phyloP scores from a whole-genome alignment of 2,113 vertebrate species.

The Todiramphus chloris region DNA sequence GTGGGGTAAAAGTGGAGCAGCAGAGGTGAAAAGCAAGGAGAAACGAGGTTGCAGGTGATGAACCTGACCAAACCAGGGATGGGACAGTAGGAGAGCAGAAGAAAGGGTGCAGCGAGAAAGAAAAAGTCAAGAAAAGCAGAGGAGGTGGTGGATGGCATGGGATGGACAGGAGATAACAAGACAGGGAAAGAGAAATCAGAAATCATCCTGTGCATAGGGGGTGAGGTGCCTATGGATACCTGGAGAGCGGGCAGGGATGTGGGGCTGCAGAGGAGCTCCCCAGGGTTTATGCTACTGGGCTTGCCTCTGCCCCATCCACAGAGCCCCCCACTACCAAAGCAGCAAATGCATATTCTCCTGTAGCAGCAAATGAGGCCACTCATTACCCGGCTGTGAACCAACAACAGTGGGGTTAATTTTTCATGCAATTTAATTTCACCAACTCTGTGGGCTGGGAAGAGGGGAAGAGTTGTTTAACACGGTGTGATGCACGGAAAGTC shows the following conservation, averaged over 20 bases:
- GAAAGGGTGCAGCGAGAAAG: not conserved
- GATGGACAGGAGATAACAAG: not conserved
- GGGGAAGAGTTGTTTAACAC: not conserved
- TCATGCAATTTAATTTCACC: slow-evolving; percentile 1
- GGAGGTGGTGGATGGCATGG: not conserved
- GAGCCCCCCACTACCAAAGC: not conserved
- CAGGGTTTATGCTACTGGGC: not conserved
- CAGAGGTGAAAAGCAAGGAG: not conserved
- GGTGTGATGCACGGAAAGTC: not conserved
- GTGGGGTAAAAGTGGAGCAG: not conserved
- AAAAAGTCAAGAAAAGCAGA: not conserved
- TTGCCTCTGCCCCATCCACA: accelerated
- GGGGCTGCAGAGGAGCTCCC: not conserved
- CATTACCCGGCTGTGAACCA: not conserved
- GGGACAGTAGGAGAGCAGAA: not conserved
- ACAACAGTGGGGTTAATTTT: not conserved
- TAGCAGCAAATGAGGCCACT: not conserved
- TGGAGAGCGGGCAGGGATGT: not conserved
- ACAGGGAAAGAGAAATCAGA: not conserved
- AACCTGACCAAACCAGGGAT: not conserved
- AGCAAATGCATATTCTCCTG: not conserved
- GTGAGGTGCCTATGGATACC: not conserved
- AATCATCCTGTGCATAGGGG: not conserved
- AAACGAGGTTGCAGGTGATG: not conserved
- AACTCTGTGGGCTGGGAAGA: not conserved